A percentile compares a stretch with the other conserved stretches of the same genome.
These are phyloP conservation scores for Rallus crepitans DNA, from an alignment of 2,797 vertebrate genomes.

Conservation along the genomic window DNA sequence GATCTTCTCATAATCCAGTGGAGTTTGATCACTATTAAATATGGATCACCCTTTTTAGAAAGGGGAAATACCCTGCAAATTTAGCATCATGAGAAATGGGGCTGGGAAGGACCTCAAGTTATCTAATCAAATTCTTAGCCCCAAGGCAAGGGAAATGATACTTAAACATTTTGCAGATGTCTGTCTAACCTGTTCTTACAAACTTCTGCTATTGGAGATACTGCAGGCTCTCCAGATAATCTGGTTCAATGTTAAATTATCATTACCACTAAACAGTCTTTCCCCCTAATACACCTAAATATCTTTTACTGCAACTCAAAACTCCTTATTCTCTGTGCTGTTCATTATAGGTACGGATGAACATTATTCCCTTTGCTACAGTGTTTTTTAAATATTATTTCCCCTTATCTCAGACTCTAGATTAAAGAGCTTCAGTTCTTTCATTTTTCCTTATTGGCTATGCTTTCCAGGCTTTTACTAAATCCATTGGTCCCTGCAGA, in stretches of 20 bases:
- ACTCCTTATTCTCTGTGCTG: not conserved
- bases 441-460: not conserved
- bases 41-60: not conserved
- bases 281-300: not conserved
- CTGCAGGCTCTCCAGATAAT: not conserved
- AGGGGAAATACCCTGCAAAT: not conserved
- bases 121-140: not conserved
- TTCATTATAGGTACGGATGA: not conserved
- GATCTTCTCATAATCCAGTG: not conserved
- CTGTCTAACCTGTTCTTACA: not conserved
- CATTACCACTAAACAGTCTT: not conserved
- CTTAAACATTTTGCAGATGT: not conserved
- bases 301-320: not conserved
- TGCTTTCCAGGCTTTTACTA: not conserved
- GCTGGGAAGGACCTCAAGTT: not conserved
- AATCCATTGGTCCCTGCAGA: not conserved
- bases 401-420: not conserved
- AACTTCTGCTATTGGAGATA: not conserved
- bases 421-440: not conserved
- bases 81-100: not conserved
- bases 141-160: not conserved
- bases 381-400: not conserved
- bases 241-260: not conserved
- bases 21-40: not conserved
- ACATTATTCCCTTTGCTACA: not conserved